phyloP scores from a whole-genome alignment of 2,888 invertebrate genomes.

The Muschampia plurimacula region DNA sequence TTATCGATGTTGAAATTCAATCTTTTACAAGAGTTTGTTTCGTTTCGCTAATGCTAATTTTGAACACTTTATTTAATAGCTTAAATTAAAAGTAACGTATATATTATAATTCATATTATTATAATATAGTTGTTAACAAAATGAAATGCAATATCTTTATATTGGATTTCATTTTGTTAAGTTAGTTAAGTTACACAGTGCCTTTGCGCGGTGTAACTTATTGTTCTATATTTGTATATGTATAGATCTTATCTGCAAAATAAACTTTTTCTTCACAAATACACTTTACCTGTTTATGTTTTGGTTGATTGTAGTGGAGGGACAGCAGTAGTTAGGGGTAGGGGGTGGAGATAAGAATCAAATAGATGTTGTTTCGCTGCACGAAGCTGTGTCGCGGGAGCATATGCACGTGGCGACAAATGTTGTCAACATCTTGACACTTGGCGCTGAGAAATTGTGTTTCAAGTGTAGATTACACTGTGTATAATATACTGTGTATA shows the following conservation, averaged over 20 bases:
- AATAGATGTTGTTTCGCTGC: slow-evolving; percentile 85
- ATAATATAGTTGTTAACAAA: neutral
- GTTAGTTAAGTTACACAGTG: too few species aligned
- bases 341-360: slow-evolving; percentile 80
- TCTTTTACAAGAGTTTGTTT: slow-evolving; percentile 25
- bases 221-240: slow-evolving; percentile 57
- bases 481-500: neutral
- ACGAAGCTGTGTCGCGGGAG: slow-evolving; percentile 69
- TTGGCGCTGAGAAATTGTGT: slow-evolving; percentile 60
- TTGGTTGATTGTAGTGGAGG: slow-evolving; percentile 62
- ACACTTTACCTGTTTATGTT: slow-evolving; percentile 80
- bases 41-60: slow-evolving; percentile 45
- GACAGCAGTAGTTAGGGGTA: slow-evolving; percentile 50
- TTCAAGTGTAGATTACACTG: slow-evolving; percentile 49
- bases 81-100: slow-evolving; percentile 47
- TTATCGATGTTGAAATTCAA: slow-evolving; percentile 38
- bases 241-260: slow-evolving; percentile 69
- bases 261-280: slow-evolving; percentile 70
- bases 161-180: too few species aligned
- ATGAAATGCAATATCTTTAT: neutral
- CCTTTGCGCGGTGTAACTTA: neutral
- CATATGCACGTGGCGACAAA: slow-evolving; percentile 78
- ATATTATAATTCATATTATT: neutral
- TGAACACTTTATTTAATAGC: slow-evolving; percentile 45
- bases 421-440: slow-evolving; percentile 74